Evolutionary conservation across 2,888 invertebrate genomes (phyloP).

Genomic region (Imbricaverruca yamaguchii): DNA sequence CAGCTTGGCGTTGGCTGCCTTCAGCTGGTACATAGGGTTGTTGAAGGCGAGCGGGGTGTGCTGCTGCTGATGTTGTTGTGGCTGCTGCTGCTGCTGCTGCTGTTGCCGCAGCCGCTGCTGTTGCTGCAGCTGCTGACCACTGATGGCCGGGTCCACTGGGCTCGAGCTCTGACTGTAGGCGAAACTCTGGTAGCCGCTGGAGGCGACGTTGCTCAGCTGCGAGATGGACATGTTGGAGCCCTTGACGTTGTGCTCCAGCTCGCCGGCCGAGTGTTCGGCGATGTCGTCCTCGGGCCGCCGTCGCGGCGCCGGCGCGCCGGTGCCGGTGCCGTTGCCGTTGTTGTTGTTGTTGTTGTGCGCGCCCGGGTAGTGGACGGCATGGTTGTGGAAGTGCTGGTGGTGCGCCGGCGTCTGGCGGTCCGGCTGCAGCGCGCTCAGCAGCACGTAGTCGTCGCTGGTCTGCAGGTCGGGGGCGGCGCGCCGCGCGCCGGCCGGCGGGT

Average conservation of each 20-base stretch:
- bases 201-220: conserved; percentile 66
- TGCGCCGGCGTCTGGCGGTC: neutral
- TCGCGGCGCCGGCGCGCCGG: conserved; percentile 50
- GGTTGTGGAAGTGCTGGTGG: conserved; percentile 19
- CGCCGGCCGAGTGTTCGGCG: conserved; percentile 30
- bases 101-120: conserved; percentile 27
- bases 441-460: conserved; percentile 7
- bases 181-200: conserved; percentile 82
- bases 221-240: conserved; percentile 73
- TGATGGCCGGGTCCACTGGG: conserved; percentile 55
- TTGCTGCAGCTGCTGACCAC: conserved; percentile 27
- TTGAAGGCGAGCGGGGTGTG: conserved; percentile 32
- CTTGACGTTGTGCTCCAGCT: conserved; percentile 51
- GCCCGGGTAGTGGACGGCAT: neutral
- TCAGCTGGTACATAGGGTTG: conserved; percentile 33
- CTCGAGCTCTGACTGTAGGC: conserved; percentile 80
- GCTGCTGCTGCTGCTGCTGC: neutral
- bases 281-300: conserved; percentile 36
- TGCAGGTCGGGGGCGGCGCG: conserved; percentile 2
- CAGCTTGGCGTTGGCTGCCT: conserved; percentile 27
- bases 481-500: neutral
- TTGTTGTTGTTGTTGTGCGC: conserved; percentile 38
- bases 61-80: neutral
- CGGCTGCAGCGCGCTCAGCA: neutral
- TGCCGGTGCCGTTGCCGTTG: conserved; percentile 36